phyloP scores from a whole-genome alignment of 2,113 vertebrate species.

The Chloroceryle aenea region DNA sequence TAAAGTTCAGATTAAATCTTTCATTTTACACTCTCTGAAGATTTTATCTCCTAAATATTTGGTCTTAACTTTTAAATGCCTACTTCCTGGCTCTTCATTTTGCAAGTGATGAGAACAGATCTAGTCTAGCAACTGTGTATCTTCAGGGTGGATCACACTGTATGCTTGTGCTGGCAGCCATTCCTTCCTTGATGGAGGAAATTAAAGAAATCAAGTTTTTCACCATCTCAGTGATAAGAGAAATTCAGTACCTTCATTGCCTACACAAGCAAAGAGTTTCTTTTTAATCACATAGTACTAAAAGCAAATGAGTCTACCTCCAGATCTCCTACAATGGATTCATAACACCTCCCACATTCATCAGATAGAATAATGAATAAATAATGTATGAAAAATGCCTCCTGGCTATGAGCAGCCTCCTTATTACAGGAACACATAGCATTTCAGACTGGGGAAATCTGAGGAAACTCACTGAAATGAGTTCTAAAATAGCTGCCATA shows the following conservation, averaged over 20 bases:
- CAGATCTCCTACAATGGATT: constrained; percentile 24
- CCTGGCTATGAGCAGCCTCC: neutral
- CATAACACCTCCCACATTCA: constrained; percentile 41
- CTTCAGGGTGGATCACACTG: neutral
- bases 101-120: constrained; percentile 28
- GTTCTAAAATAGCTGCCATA: constrained; percentile 11
- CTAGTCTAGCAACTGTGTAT: constrained; percentile 36
- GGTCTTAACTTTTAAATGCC: constrained; percentile 1
- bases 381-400: constrained; percentile 44
- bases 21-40: constrained; percentile 12
- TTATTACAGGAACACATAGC: neutral
- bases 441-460: neutral
- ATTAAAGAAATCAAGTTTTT: constrained; percentile 49
- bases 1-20: constrained; percentile 25
- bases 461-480: neutral
- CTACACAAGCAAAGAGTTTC: constrained; percentile 11
- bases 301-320: constrained; percentile 55
- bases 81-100: constrained; percentile 12
- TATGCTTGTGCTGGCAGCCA: constrained; percentile 15
- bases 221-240: constrained; percentile 6
- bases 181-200: constrained; percentile 32
- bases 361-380: constrained; percentile 50
- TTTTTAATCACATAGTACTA: constrained; percentile 45
- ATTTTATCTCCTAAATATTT: constrained; percentile 54
- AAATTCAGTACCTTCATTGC: constrained; percentile 28